These are phyloP conservation scores for Syrphus vitripennis DNA, from an alignment of 2,888 invertebrate genomes.

Conservation along the genomic window DNA sequence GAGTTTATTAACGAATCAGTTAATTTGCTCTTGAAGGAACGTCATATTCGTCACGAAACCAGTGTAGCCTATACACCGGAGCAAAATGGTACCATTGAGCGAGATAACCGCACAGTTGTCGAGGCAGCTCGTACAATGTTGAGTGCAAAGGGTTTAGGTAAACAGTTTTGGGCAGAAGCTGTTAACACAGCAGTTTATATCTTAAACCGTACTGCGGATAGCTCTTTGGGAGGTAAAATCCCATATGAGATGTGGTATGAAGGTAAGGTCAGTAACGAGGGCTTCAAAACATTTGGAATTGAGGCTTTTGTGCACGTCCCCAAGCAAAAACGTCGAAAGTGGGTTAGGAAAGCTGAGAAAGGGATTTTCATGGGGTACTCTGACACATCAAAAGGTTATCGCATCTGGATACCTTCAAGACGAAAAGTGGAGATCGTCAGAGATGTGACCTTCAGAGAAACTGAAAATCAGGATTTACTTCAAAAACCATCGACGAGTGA, in stretches of 20 bases:
- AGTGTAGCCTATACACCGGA: conserved; percentile 60
- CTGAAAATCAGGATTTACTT: too few species aligned
- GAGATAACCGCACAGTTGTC: conserved; percentile 61
- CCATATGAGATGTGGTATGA: conserved; percentile 78
- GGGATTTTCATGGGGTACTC: conserved; percentile 74
- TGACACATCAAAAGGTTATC: conserved; percentile 74
- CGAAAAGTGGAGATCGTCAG: conserved; percentile 27
- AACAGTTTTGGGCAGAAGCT: conserved; percentile 77
- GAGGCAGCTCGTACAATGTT: conserved; percentile 65
- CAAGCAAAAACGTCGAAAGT: conserved; percentile 74
- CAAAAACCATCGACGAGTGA: too few species aligned
- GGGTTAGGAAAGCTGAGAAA: conserved; percentile 74
- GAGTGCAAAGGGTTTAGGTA: conserved; percentile 50
- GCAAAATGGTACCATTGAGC: conserved; percentile 59
- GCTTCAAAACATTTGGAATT: neutral
- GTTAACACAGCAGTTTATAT: conserved; percentile 73
- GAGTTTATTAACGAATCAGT: conserved; percentile 50
- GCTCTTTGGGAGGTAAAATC: conserved; percentile 65
- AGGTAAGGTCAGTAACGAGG: neutral
- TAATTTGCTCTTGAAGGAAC: conserved; percentile 22
- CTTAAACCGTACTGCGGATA: conserved; percentile 64
- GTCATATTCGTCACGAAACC: conserved; percentile 45
- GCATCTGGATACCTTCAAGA: conserved; percentile 43
- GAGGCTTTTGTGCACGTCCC: conserved; percentile 73
- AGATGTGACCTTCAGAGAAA: conserved; percentile 2